Base-by-base conservation (phyloP, 2,113 vertebrate species). In the Jaculus jaculus region DNA sequence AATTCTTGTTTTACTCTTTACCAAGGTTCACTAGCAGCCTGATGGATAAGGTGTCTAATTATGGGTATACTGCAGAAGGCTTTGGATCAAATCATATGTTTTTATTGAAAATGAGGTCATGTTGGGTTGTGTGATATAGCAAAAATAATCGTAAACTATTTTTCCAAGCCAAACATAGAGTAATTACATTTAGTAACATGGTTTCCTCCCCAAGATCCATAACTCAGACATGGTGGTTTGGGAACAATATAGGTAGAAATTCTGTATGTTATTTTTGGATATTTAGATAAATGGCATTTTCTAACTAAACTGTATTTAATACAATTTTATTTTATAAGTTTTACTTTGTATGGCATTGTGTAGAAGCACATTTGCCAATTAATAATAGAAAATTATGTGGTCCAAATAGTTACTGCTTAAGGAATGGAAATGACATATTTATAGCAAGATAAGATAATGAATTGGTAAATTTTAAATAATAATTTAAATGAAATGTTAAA, bases 1-100 rank as follows among this genome's bases (percentile, higher is more conserved):
- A 97, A 94, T 96, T 97, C 93, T 97, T 96, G 58, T 94, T 96
- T 97, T 96, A 92, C 71, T 96, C 89, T 96, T 97, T 96, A 94
- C 91, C 88, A 74, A 94, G 66, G 28, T 93, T 93, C 71, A 86
- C 95, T 69, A 89, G 86, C 82, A 95, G 78, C 32, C 84, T 90
- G 90, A 92, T 95, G 95, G 81, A 89, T 28, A 26, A 96, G 96
- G 90, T 93, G 95, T 71, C 68, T 96, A 93, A 72, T 96, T 97
- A 96, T 90, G 89, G 65, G 65, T 93, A 71, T 80, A 85, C 24
- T 83, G 61, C 39, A 90, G 85, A 97, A 97, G 77, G 87, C 66
- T 94, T 74, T 93, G 91, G 92, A 81, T 94, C 26, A 34, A 96
- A 96, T 97, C 39, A 32, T 85, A 81, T 79, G 92, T 94, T 98